Evolutionary conservation across 2,113 vertebrate genomes (phyloP).

Genomic region (Nematolebias whitei): DNA sequence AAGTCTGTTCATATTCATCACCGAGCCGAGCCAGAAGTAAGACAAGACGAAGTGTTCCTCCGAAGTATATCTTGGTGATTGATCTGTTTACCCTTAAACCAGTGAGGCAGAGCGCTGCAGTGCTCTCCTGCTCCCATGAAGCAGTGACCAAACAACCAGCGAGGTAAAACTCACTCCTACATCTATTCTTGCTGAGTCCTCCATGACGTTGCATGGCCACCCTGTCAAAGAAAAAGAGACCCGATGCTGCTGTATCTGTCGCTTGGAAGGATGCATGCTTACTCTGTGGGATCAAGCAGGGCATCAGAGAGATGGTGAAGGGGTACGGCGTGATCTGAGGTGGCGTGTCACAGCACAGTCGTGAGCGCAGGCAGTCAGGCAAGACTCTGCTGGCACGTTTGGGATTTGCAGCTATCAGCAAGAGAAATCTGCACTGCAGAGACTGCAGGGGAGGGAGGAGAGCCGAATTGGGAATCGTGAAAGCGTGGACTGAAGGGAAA

Average conservation of each 20-base stretch:
- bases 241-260: background rate
- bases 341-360: constrained; percentile 35
- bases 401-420: constrained; percentile 75
- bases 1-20: constrained; percentile 50
- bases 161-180: constrained; percentile 35
- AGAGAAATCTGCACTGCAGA: constrained; percentile 82
- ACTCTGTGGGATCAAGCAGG: background rate
- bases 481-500: constrained; percentile 29
- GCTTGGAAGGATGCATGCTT: constrained; percentile 10
- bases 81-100: constrained; percentile 71
- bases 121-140: constrained; percentile 26
- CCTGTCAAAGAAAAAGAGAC: constrained; percentile 5
- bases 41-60: constrained; percentile 47
- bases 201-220: constrained; percentile 2
- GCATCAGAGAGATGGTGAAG: background rate
- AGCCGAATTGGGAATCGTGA: constrained; percentile 37
- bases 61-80: constrained; percentile 64
- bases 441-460: constrained; percentile 52
- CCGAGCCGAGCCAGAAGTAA: constrained; percentile 20
- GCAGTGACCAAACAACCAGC: constrained; percentile 37
- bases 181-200: constrained; percentile 10
- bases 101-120: constrained; percentile 52
- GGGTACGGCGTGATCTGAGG: constrained; percentile 25
- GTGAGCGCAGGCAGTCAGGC: constrained; percentile 43
- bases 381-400: constrained; percentile 62